These are phyloP conservation scores for Pangasius mekongensis DNA, from an alignment of 2,797 vertebrate species.

Conservation along the genomic window DNA sequence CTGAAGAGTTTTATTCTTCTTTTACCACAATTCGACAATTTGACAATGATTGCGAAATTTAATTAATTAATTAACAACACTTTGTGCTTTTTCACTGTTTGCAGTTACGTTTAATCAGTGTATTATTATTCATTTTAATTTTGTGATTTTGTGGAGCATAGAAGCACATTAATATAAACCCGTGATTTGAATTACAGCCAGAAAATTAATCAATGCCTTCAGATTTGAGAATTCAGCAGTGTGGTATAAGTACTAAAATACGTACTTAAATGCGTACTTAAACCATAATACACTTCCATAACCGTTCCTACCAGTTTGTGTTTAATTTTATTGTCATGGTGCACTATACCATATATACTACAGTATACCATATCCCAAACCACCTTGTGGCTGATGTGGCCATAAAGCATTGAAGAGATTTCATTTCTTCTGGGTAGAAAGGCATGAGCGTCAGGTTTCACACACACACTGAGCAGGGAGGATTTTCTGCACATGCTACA, in stretches of 20 bases:
- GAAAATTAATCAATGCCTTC: not conserved
- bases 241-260: not conserved
- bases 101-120: not conserved
- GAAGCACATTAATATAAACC: not conserved
- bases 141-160: not conserved
- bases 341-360: not conserved
- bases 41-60: not conserved
- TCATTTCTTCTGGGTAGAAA: not conserved
- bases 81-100: not conserved
- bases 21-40: not conserved
- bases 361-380: not conserved
- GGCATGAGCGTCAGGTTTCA: conserved; percentile 48
- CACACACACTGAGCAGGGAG: conserved; percentile 34
- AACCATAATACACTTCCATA: not conserved
- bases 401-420: not conserved
- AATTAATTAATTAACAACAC: not conserved
- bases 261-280: not conserved
- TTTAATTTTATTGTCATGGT: not conserved
- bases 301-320: not conserved
- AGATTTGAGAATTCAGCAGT: not conserved
- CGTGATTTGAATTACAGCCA: not conserved
- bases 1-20: not conserved
- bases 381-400: not conserved
- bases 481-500: conserved; percentile 40
- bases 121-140: too few relatives aligned